Base-by-base conservation (phyloP, 2,888 invertebrate species). In the Branchipolynoe longqiensis region DNA sequence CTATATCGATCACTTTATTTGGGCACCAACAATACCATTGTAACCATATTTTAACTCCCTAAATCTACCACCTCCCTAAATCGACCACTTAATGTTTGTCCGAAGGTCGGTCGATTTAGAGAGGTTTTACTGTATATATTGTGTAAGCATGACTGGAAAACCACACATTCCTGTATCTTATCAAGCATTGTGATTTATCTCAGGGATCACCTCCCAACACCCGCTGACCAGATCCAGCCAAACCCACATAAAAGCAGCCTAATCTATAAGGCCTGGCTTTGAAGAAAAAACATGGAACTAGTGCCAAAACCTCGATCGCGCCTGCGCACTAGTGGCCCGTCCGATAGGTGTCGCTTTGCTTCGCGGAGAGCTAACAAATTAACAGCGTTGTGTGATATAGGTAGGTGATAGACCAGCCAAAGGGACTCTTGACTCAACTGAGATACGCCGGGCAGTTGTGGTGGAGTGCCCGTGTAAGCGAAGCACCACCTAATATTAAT, bases 201-300 rank as follows among this genome's bases (percentile, higher is more conserved):
- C 18, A 18, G 48, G 48, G 18, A 12, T 48, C 8, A 18, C 18
- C 8, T 48, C 8, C 48, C 18, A 48, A n/a, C 62, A 62, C 62
- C 31, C 62, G 14, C 18, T 69, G 38, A 69, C 69, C 69, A 69
- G 69, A 38, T 69, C 69, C 69, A 0, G 36, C 14, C 22, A n/a
- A 25, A 22, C 69, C 69, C 69, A 69, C 69, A 69, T 69, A 38
- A 69, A 69, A 38, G 69, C n/a, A 18, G n/a, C 36, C 38, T 69
- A 38, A 69, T 69, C 69, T 38, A 14, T 22, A 1, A 4, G 3
- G 69, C 33, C 69, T 38, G 36, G 69, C 69, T 69, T 69, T 69
- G 69, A 69, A 69, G 69, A 25, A 22, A 31, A n/a, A 69, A 38
- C 22, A n/a, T 4, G n/a, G n/a, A 31, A 1, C 28, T 62, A 25